A percentile compares a stretch with the other conserved stretches of the same genome.
These are phyloP conservation scores for Mythimna ferrago DNA, from an alignment of 2,888 invertebrate genomes.

Conservation along the genomic window DNA sequence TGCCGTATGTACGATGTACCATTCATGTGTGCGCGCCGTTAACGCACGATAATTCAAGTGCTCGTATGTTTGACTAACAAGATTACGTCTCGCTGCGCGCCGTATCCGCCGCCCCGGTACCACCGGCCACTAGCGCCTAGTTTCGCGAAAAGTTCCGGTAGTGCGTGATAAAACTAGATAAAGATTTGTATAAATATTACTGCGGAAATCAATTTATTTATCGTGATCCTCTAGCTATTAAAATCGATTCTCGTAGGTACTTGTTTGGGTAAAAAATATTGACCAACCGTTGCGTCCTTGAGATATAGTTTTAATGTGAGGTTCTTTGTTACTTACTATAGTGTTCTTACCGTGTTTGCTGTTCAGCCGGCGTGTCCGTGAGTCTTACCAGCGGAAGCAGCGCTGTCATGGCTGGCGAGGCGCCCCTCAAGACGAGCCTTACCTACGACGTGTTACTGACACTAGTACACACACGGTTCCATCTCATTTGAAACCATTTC, in stretches of 20 bases:
- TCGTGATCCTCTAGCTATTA: slow-evolving; percentile 43
- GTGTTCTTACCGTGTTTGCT: slow-evolving; percentile 51
- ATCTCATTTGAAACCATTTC: slow-evolving; percentile 81
- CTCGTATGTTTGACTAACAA: slow-evolving; percentile 81
- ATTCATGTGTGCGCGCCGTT: slow-evolving; percentile 88
- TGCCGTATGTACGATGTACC: slow-evolving; percentile 84
- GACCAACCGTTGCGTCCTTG: slow-evolving; percentile 46
- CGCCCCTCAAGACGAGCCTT: slow-evolving; percentile 80
- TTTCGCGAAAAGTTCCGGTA: slow-evolving; percentile 44
- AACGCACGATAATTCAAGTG: slow-evolving; percentile 86
- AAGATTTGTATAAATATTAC: slow-evolving; percentile 47
- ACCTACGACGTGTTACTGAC: slow-evolving; percentile 68
- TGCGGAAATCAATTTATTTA: slow-evolving; percentile 56
- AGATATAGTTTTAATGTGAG: slow-evolving; percentile 26
- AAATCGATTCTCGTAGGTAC: slow-evolving; percentile 45
- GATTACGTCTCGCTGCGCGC: slow-evolving; percentile 71
- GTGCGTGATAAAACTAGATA: slow-evolving; percentile 57
- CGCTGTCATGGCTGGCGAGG: slow-evolving; percentile 84
- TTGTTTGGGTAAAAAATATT: slow-evolving; percentile 43
- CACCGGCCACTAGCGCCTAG: slow-evolving; percentile 19
- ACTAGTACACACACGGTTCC: slow-evolving; percentile 73
- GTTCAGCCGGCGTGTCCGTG: slow-evolving; percentile 64
- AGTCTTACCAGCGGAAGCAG: slow-evolving; percentile 79
- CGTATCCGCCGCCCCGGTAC: slow-evolving; percentile 39
- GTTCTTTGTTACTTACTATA: slow-evolving; percentile 39